Evolutionary conservation across 2,113 vertebrate species (phyloP), one percentile per base, ranked within the genome.

Genomic region (Bungarus multicinctus): DNA sequence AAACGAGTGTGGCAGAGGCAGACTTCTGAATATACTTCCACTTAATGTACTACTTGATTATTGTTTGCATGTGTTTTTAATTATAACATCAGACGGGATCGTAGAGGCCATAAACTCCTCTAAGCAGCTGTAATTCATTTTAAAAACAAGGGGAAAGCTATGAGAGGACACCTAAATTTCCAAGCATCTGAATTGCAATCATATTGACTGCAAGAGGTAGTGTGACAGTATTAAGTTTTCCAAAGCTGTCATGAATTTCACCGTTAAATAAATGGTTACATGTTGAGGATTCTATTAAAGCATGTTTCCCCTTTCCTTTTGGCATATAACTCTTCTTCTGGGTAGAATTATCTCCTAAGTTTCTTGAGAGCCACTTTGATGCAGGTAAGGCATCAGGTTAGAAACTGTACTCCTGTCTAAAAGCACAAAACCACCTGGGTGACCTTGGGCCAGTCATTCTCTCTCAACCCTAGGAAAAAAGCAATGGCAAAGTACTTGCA

Each of bases 281-380:
- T n/a, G 64, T n/a, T 69, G 30, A n/a, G 64, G 12, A 20, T 89
- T 89, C n/a, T 22, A 53, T 60, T 91, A 86, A 85, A 34, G 47
- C 50, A 58, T n/a, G 23, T 20, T 85, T 85, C 52, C 20, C 34
- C 60, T 89, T 30, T 16, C 4, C 22, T 81, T 91, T 57, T 88
- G 86, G 86, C 90, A 88, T 74, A 43, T 4, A 16, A n/a, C 81
- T 88, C 52, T 55, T 60, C 43, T 45, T 34, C 45, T 85, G 52
- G 18, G 23, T 92, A 85, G 57, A 93, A 81, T 39, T 90, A 85
- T 39, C 25, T 91, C 58, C 54, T 89, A 89, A 25, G n/a, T 91
- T 86, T 89, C 88, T 74, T 74, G 69, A 74, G 69, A 52, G 53
- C 9, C 39, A 57, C 12, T 87, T 85, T 58, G n/a, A 34, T 74